Evolutionary conservation across 2,888 invertebrate genomes (phyloP).

Genomic region (Eumacrocentrus americanus): DNA sequence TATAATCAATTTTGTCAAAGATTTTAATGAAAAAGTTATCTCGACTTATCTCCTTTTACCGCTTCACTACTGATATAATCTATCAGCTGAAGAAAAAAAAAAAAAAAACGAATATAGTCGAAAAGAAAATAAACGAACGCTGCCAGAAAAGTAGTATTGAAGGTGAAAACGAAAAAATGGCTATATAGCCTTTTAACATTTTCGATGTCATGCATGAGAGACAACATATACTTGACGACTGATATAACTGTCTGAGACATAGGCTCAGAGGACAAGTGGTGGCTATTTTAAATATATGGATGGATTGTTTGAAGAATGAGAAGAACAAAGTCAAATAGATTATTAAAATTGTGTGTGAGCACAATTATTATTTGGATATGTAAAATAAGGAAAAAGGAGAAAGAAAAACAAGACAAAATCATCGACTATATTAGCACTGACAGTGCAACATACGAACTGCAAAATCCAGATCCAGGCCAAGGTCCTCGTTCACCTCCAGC

Average conservation of each 20-base stretch:
- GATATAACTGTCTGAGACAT: slow-evolving; percentile 3
- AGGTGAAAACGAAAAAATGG: slow-evolving; percentile 10
- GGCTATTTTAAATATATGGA: slow-evolving; percentile 8
- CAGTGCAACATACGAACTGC: slow-evolving; percentile 13
- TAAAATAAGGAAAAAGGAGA: not conserved
- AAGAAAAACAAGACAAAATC: not conserved
- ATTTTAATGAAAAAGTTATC: too few relatives aligned
- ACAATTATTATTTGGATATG: not conserved
- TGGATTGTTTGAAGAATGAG: not conserved
- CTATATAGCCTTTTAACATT: slow-evolving; percentile 21
- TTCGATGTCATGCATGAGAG: slow-evolving; percentile 18
- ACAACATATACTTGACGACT: slow-evolving; percentile 15
- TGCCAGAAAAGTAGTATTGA: slow-evolving; percentile 2
- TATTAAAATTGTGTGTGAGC: not conserved
- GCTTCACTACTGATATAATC: too few relatives aligned
- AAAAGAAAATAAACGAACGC: slow-evolving; percentile 9
- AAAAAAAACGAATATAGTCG: not conserved
- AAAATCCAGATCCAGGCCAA: slow-evolving; percentile 44
- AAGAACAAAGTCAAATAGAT: slow-evolving; percentile 4
- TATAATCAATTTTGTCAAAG: too few relatives aligned
- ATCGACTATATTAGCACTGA: slow-evolving; percentile 11
- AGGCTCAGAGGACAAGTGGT: slow-evolving; percentile 7
- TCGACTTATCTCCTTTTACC: too few relatives aligned
- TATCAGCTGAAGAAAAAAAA: not conserved
- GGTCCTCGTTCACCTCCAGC: slow-evolving; percentile 36